Evolutionary conservation across 2,113 vertebrate species (phyloP), one percentile per base, ranked within the genome.

Genomic region (Grallaria varia): DNA sequence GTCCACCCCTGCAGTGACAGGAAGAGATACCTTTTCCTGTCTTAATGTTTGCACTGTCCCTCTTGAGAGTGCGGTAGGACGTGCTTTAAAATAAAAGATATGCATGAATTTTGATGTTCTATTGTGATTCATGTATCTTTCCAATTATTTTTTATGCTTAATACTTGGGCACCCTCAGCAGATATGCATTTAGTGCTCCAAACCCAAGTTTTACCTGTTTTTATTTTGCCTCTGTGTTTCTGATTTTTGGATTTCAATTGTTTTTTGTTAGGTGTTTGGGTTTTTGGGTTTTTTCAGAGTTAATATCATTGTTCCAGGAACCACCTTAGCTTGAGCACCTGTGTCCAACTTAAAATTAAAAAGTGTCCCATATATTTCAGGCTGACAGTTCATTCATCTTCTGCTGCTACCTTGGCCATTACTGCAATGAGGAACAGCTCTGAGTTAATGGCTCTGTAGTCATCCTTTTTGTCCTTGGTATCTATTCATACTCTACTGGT

Each of bases 391-490:
- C 90, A 94, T 94, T 93, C 75, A 77, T 95, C 92, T 94, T 47
- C 76, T 67, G 37, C 64, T 92, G 72, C 30, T 93, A 24, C 59
- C 49, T 84, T 74, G 83, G 60, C 82, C 90, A 84, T 77, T 96
- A 90, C 72, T 63, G 47, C 79, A 84, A 55, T 33, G 64, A 96
- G 69, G 90, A 92, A 71, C 67, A 83, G 23, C 45, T 81, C 83
- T 90, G 72, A 94, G 50, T 55, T 94, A 96, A 94, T 67, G 73
- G 76, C 55, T 92, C 45, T 94, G 25, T 80, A 95, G 88, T 86
- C 92, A 92, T 77, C 59, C 72, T 93, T 72, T 96, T 95, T 95
- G 92, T 94, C 95, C 96, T 97, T 97, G 75, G 39, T 88, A 71
- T 84, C 68, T 80, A n/a, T 95, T 90, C 72, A 30, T 77, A 96